Base-by-base conservation (phyloP, 2,113 vertebrate species). In the Lonchura striata region DNA sequence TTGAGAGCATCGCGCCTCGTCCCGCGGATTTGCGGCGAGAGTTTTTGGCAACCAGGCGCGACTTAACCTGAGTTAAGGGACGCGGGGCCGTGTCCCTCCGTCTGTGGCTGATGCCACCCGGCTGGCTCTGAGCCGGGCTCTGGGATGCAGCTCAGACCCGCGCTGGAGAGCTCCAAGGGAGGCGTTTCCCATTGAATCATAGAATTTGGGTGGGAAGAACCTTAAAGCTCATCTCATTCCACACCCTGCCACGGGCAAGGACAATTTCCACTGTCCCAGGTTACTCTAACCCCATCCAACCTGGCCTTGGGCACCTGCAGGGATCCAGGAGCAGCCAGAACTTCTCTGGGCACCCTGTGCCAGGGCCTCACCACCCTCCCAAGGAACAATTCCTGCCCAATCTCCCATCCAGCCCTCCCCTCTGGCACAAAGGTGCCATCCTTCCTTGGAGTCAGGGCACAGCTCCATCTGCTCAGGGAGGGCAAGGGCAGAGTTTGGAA, bases 241-340 rank as follows among this genome's bases (percentile, higher is more conserved):
- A 13, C 1, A 5, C 19, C 12, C 35, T 19, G 18, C 31, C 37
- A 11, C 9, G 35, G 20, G 4, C 52, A 30, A 19, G 33, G 60
- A 46, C 77, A 65, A 1, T 8, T 65, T 0, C 37, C 59, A 74
- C 22, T 2, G 0, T 0, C 27, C 76, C 68, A 72, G 27, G 8
- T 0, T 2, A 25, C 12, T 57, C 50, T 76, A 41, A 28, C 42
- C 59, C 50, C 0, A 0, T 65, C 50, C 70, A 77, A 0, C 44
- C 60, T 30, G 52, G 8, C 33, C 28, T 66, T 25, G 46, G 46
- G 0, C 60, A 39, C 60, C 60, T 0, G 46, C 78, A 68, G 28
- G 53, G 77, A 59, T 59, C 54, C 83, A 78, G 60, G 52, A 13
- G 20, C 60, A 75, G 69, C 69, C 69, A 66, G 77, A 88, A 60